Evolutionary conservation across 1,140 invertebrate genomes (phyloP).

Genomic region (Phocides pigmalion): DNA sequence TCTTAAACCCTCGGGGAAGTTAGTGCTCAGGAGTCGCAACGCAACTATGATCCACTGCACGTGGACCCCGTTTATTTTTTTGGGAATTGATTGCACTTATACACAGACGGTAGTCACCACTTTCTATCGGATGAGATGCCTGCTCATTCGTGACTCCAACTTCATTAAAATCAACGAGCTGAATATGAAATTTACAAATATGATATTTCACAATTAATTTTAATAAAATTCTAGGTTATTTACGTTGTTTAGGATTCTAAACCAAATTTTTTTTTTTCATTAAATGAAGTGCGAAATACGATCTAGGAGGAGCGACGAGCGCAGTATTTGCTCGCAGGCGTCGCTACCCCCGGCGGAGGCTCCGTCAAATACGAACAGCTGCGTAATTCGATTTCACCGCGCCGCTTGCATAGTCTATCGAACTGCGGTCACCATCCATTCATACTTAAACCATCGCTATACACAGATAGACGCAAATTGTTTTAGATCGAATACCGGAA

Average conservation of each 20-base stretch:
- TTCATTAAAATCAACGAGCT: too few species aligned
- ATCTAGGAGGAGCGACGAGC: neutral
- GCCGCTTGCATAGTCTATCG: conserved; percentile 10
- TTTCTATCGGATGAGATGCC: too few species aligned
- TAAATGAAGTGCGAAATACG: conserved; percentile 7
- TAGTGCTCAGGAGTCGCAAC: too few species aligned
- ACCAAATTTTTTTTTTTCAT: neutral
- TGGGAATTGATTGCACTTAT: too few species aligned
- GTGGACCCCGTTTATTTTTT: too few species aligned
- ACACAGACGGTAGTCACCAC: too few species aligned
- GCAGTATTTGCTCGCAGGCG: conserved; percentile 17
- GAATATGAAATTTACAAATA: too few species aligned
- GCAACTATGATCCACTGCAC: too few species aligned
- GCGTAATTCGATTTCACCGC: conserved; percentile 29
- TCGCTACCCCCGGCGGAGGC: conserved; percentile 16
- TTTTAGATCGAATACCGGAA: neutral
- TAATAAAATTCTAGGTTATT: neutral
- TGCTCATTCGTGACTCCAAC: too few species aligned
- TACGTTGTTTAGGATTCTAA: neutral
- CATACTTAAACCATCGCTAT: conserved; percentile 6
- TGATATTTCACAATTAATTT: too few species aligned
- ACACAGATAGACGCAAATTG: neutral
- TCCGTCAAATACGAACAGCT: conserved; percentile 31
- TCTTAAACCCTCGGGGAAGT: too few species aligned
- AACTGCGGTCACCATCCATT: conserved; percentile 8